Conservation (phyloP, 2,888 invertebrate genomes). For the Sepiola atlantica region DNA sequence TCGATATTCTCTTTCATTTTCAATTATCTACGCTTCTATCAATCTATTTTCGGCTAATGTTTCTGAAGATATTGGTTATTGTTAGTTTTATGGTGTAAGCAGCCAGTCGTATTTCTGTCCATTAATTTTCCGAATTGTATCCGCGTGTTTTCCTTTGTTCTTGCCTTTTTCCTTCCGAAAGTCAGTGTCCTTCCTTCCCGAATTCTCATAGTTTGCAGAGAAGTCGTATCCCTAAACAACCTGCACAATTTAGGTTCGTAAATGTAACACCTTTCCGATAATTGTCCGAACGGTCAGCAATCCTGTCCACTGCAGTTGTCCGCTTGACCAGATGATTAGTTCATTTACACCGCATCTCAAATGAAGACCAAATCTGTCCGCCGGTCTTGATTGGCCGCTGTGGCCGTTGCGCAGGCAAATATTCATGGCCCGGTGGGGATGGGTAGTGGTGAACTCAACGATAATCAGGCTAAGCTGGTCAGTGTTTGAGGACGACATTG, state of each 20-base stretch:
- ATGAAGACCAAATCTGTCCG: slow-evolving; percentile 1
- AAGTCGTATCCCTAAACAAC: not conserved
- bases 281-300: not conserved
- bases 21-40: too few relatives aligned
- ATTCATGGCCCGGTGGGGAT: not conserved
- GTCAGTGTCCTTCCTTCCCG: not conserved
- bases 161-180: too few relatives aligned
- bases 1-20: too few relatives aligned
- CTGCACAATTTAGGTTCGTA: slow-evolving; percentile 32
- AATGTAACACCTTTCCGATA: slow-evolving; percentile 6
- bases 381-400: not conserved
- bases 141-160: too few relatives aligned
- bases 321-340: slow-evolving; percentile 32
- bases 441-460: not conserved
- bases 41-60: too few relatives aligned
- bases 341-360: slow-evolving; percentile 32
- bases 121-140: not conserved
- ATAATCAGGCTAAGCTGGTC: not conserved
- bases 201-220: not conserved
- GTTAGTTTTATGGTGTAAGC: not conserved
- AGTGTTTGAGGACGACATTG: not conserved
- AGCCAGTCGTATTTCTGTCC: not conserved
- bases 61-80: too few relatives aligned
- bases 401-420: not conserved
- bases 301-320: slow-evolving; percentile 1